These are phyloP conservation scores for Hypocryptadius cinnamomeus DNA, from an alignment of 2,113 vertebrate species.

Conservation along the genomic window DNA sequence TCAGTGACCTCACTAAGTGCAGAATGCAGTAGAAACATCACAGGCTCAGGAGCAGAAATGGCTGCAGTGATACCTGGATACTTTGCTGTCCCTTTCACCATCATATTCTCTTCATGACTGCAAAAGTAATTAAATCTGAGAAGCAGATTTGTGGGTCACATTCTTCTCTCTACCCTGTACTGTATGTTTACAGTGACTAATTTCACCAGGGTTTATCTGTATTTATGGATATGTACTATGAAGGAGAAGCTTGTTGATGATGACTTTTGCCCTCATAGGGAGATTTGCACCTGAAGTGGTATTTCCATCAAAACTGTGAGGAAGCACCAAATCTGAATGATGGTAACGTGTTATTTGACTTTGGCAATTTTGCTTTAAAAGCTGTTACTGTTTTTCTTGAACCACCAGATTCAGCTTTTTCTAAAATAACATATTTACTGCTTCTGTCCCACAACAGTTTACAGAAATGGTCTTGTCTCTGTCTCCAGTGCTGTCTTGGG, in stretches of 20 bases:
- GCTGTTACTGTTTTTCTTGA: background rate
- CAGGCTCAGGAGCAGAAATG: background rate
- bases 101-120: background rate
- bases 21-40: background rate
- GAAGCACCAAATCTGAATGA: background rate
- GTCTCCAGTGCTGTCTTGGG: background rate
- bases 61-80: background rate
- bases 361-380: background rate
- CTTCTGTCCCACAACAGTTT: background rate
- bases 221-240: background rate
- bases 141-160: background rate
- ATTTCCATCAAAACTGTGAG: background rate
- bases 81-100: background rate
- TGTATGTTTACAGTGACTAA: background rate
- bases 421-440: background rate
- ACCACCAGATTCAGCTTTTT: background rate
- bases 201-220: background rate
- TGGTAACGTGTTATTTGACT: background rate
- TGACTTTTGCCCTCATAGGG: background rate
- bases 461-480: background rate
- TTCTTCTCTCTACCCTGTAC: background rate
- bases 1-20: background rate
- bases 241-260: background rate
- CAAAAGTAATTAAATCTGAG: background rate
- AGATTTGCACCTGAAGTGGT: background rate